Percentiles rank a stretch among this genome's conserved stretches.
phyloP scores from a whole-genome alignment of 2,888 invertebrate genomes.

The Suillia variegata region DNA sequence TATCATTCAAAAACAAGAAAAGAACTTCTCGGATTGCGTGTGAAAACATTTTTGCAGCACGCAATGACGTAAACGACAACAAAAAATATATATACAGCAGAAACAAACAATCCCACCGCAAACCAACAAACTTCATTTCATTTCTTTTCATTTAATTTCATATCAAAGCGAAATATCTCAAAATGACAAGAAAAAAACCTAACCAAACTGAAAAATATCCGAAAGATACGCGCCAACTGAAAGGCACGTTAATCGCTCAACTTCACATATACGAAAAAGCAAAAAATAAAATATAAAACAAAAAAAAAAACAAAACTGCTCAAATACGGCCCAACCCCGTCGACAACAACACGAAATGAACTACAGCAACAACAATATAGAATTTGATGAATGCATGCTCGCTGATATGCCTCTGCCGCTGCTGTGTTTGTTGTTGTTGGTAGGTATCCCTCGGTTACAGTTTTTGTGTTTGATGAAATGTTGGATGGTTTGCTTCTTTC shows the following conservation, averaged over 20 bases:
- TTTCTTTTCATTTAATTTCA: background rate
- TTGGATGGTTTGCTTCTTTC: slow-evolving; percentile 19
- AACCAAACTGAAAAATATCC: slow-evolving; percentile 5
- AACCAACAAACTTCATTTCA: background rate
- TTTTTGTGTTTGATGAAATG: slow-evolving; percentile 29
- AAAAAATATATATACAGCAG: too few species aligned
- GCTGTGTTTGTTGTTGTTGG: slow-evolving; percentile 26
- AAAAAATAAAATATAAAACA: background rate
- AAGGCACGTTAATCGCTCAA: background rate
- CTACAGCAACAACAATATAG: slow-evolving; percentile 8
- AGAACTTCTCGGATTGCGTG: slow-evolving; percentile 10
- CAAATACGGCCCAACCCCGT: background rate
- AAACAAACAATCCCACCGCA: too few species aligned
- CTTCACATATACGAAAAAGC: too few species aligned
- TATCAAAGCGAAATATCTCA: too few species aligned
- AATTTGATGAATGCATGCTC: slow-evolving; percentile 28
- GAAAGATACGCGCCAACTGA: too few species aligned
- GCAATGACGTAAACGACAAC: background rate
- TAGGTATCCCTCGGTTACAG: background rate
- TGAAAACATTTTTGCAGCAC: slow-evolving; percentile 2
- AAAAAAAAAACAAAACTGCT: background rate
- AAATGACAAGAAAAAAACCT: background rate
- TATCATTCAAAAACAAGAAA: slow-evolving; percentile 5
- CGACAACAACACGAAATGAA: background rate
- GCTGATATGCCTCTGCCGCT: too few species aligned